Evolutionary conservation across 1,140 invertebrate genomes (phyloP).

Genomic region (Trichogramma pretiosum): DNA sequence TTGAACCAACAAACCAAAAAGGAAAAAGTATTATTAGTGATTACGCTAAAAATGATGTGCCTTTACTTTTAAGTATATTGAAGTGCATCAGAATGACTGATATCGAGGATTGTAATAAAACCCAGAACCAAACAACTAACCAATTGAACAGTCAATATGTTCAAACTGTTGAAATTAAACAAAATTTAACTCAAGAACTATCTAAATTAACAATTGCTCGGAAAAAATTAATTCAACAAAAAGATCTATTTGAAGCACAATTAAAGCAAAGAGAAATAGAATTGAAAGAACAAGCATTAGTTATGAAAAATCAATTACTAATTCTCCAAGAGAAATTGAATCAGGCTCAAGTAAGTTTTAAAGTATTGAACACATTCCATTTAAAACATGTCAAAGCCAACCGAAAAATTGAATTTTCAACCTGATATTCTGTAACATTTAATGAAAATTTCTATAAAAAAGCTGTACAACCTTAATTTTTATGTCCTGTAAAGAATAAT

Average conservation of each 20-base stretch:
- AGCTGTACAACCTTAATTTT: too few species aligned
- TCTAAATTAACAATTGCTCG: slow-evolving; percentile 24
- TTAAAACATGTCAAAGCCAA: too few species aligned
- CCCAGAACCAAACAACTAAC: slow-evolving; percentile 7
- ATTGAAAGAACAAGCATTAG: slow-evolving; percentile 29
- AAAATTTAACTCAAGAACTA: slow-evolving; percentile 2
- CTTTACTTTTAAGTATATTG: slow-evolving; percentile 36
- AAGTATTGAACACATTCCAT: too few species aligned
- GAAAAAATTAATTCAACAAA: slow-evolving; percentile 35
- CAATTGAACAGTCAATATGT: slow-evolving; percentile 1
- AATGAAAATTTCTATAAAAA: too few species aligned
- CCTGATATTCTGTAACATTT: neutral
- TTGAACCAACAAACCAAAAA: slow-evolving; percentile 26
- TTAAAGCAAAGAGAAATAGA: slow-evolving; percentile 31
- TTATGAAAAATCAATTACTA: slow-evolving; percentile 31
- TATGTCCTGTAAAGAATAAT: neutral
- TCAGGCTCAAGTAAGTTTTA: slow-evolving; percentile 31
- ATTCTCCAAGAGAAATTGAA: slow-evolving; percentile 34
- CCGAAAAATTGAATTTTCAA: neutral
- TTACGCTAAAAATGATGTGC: slow-evolving; percentile 29
- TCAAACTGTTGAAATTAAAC: slow-evolving; percentile 6
- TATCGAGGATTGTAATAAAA: neutral
- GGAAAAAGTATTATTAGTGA: slow-evolving; percentile 33
- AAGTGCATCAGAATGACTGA: slow-evolving; percentile 24
- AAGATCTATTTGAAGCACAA: slow-evolving; percentile 28